Evolutionary conservation across 2,797 vertebrate species (phyloP).

Genomic region (Syngnathus acus): DNA sequence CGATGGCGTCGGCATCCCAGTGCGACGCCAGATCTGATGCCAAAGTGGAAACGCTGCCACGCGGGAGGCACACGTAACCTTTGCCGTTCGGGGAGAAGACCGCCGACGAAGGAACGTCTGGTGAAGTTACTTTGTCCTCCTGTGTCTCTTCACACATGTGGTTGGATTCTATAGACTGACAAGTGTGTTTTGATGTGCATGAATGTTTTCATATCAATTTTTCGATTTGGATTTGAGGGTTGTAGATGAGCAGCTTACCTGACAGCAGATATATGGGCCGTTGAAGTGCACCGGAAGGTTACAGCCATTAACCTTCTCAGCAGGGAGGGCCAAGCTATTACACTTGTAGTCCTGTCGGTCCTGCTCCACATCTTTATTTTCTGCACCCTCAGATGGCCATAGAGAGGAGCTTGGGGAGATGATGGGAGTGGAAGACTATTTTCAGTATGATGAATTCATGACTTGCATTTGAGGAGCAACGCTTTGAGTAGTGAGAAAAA

Average conservation of each 20-base stretch:
- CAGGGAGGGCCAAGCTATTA: background rate
- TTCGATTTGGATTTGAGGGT: background rate
- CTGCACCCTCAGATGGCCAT: constrained; percentile 13
- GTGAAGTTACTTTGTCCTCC: background rate
- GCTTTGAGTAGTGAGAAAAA: background rate
- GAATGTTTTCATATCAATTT: too few species aligned
- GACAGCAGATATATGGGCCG: constrained; percentile 67
- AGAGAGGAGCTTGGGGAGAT: constrained; percentile 36
- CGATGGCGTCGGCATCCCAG: background rate
- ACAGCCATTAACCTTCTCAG: constrained; percentile 10
- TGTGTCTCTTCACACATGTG: constrained; percentile 2
- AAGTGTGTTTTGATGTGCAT: background rate
- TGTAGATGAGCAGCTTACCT: constrained; percentile 30
- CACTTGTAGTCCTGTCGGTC: constrained; percentile 19
- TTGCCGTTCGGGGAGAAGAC: background rate
- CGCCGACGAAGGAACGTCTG: background rate
- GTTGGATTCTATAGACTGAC: background rate
- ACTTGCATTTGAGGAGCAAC: background rate
- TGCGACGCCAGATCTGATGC: constrained; percentile 34
- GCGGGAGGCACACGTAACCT: constrained; percentile 42
- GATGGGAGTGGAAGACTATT: constrained; percentile 4
- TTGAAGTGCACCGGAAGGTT: constrained; percentile 56
- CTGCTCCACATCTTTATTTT: constrained; percentile 9
- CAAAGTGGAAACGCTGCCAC: constrained; percentile 17
- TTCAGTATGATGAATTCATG: background rate